phyloP scores from a whole-genome alignment of 35 echinoderm and acorn worm species.

The Anneissia japonica region DNA sequence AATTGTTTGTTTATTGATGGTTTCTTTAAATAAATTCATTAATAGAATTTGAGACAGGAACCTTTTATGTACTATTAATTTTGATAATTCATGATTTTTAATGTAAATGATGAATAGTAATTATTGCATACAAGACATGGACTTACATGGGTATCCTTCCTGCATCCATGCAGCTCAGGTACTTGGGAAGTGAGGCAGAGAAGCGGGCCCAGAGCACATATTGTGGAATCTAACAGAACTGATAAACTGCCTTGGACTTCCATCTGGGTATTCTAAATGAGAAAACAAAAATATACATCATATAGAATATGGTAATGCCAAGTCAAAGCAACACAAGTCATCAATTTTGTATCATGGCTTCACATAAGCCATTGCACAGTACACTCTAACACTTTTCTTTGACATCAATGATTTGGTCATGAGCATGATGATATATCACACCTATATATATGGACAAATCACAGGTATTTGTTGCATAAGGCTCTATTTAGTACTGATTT shows the following conservation, averaged over 20 bases:
- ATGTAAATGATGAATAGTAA: too few species aligned
- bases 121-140: too few species aligned
- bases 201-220: conserved; percentile 81
- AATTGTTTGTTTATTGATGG: too few species aligned
- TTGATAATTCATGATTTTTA: too few species aligned
- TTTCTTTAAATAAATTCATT: too few species aligned
- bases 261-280: conserved; percentile 44
- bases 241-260: conserved; percentile 97
- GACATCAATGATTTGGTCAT: neutral
- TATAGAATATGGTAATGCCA: neutral
- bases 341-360: neutral
- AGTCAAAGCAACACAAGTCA: neutral
- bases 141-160: conserved; percentile 75
- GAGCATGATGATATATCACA: neutral
- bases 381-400: neutral
- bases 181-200: conserved; percentile 85
- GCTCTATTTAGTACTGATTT: too few species aligned
- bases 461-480: too few species aligned
- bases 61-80: too few species aligned
- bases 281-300: neutral
- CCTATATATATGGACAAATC: neutral
- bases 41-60: too few species aligned
- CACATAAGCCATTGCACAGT: neutral
- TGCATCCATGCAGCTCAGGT: conserved; percentile 45
- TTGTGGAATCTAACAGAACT: conserved; percentile 76